Percentiles rank a stretch among this genome's conserved stretches.
Evolutionary conservation across 2,113 vertebrate species (phyloP).

Genomic region (Sapayoa aenigma): DNA sequence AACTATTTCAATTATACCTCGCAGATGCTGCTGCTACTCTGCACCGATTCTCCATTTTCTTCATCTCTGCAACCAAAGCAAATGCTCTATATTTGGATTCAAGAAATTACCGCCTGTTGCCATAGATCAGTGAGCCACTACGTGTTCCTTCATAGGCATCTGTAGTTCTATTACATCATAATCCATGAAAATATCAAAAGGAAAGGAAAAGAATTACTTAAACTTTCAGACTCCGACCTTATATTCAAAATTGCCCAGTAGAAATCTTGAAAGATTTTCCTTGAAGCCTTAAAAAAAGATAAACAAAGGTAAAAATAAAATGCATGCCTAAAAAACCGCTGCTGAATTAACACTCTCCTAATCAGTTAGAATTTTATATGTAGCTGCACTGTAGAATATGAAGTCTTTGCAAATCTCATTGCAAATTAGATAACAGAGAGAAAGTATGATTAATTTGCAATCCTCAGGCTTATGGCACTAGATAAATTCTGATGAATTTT

Average conservation of each 20-base stretch:
- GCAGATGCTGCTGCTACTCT: neutral
- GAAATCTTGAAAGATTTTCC: neutral
- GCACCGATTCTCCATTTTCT: neutral
- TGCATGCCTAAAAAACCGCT: neutral
- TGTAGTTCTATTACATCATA: neutral
- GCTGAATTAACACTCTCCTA: neutral
- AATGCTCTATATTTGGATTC: neutral
- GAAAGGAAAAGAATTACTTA: neutral
- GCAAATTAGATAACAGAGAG: neutral
- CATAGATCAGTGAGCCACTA: fast-evolving
- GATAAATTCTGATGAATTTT: neutral
- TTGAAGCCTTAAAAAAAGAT: neutral
- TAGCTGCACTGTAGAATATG: neutral
- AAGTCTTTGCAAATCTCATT: neutral
- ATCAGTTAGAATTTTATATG: neutral
- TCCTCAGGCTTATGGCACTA: neutral
- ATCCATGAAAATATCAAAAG: neutral
- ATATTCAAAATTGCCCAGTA: neutral
- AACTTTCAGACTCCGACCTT: neutral
- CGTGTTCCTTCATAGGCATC: neutral
- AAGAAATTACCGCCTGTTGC: neutral
- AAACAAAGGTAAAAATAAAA: neutral
- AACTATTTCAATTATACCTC: neutral
- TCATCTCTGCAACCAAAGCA: neutral
- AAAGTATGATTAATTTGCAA: conserved; percentile 16